Conservation (phyloP, 1,140 invertebrate genomes). For the Lepidurus packardi region DNA sequence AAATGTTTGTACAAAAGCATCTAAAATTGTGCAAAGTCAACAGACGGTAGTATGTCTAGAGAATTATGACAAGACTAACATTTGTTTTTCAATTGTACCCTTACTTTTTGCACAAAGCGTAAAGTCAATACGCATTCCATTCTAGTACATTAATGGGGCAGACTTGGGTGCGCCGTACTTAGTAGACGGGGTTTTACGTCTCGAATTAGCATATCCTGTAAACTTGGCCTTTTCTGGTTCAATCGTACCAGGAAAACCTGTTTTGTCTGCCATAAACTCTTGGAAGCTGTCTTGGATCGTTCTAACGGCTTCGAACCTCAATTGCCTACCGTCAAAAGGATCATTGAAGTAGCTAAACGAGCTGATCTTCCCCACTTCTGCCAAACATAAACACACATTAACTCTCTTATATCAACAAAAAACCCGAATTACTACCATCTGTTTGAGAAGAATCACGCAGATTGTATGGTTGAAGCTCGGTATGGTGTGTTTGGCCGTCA, state of each 20-base stretch:
- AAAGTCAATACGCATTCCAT: no score
- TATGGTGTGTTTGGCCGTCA: background rate
- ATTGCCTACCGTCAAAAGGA: background rate
- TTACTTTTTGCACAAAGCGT: no score
- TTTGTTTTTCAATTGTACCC: no score
- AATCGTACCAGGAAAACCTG: background rate
- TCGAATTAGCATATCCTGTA: background rate
- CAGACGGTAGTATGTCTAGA: no score
- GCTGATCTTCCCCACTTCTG: background rate
- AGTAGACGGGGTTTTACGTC: background rate
- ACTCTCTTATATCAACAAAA: background rate
- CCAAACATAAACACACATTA: background rate
- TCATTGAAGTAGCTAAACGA: background rate
- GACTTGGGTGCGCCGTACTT: background rate
- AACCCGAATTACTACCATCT: background rate
- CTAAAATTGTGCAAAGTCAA: no score
- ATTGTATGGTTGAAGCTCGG: background rate
- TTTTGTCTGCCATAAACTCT: background rate
- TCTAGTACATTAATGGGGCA: background rate
- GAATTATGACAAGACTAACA: no score
- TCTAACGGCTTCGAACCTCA: background rate
- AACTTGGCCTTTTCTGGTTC: background rate
- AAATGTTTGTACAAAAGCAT: no score
- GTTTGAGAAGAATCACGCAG: background rate
- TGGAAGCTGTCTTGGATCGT: background rate